Evolutionary conservation across 2,113 vertebrate species (phyloP), one percentile per base, ranked within the genome.

Genomic region (Prolemur simus): DNA sequence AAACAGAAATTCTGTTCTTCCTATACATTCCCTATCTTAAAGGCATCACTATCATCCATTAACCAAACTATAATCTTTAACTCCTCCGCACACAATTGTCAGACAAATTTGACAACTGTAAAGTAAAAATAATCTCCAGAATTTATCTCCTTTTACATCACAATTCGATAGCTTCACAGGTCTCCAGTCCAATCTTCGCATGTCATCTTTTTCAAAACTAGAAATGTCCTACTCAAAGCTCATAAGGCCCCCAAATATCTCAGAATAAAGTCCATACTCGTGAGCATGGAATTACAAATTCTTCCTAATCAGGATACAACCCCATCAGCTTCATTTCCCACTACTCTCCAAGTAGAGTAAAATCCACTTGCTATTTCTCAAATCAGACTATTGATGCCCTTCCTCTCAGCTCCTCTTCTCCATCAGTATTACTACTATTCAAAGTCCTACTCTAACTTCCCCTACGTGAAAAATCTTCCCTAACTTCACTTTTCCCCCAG

Each of bases 1-100:
- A n/a, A n/a, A n/a, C n/a, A n/a, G 91, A 69, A 85, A 71, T 80
- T 37, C 64, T 80, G 27, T 92, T 81, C 37, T 96, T 78, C 68
- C 63, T 60, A 60, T 39, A 73, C 13, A 81, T 39, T 76, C 85
- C 66, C 87, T 91, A 71, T 7, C 52, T 89, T 86, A 96, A 80
- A 83, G 54, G 25, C 39, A n/a, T 76, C 42, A 74, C 21, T 42
- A 71, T 56, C n/a, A 91, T 37, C 68, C 47, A 83, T 45, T 80
- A 63, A 73, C 32, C 32, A 83, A 37, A 96, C n/a, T 78, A 58
- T 29, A 80, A 68, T 83, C 74, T 84, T 52, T 71, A 95, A 94
- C 23, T 84, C n/a, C n/a, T 32, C 29, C 37, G 23, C 6, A 39
- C 18, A 42, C 77, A 34, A 27, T 39, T 25, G 49, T 49, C 14